These are phyloP conservation scores for Monodelphis domestica DNA, from an alignment of 2,797 vertebrate species.

Conservation along the genomic window DNA sequence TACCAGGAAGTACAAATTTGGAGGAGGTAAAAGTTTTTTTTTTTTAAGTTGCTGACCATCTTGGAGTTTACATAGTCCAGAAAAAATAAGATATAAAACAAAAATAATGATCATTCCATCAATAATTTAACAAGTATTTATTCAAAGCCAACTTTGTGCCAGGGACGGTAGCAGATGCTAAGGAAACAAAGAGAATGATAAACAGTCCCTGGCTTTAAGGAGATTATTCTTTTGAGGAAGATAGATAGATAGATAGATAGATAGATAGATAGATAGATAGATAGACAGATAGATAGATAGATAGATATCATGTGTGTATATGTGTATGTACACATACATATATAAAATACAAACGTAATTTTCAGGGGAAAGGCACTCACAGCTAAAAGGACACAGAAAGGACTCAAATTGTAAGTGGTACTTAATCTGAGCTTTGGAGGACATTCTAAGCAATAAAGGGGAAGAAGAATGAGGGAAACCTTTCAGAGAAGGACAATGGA, in stretches of 20 bases:
- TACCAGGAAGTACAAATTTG: too few relatives aligned
- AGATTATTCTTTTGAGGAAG: neutral
- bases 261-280: neutral
- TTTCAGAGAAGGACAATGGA: neutral
- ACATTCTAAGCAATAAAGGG: neutral
- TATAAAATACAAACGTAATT: neutral
- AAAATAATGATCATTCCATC: neutral
- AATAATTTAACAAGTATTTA: neutral
- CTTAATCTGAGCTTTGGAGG: neutral
- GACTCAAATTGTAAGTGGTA: neutral
- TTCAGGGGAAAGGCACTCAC: neutral
- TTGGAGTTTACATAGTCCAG: neutral
- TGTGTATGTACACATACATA: neutral
- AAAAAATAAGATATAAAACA: neutral
- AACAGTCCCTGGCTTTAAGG: neutral
- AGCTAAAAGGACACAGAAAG: neutral
- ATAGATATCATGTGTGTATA: neutral
- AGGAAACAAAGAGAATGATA: neutral
- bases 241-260: neutral
- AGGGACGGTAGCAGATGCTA: neutral
- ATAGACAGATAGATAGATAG: neutral
- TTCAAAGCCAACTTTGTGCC: neutral
- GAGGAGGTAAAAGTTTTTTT: too few relatives aligned
- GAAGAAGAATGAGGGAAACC: neutral
- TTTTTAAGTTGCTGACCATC: neutral